A percentile compares a stretch with the other conserved stretches of the same genome.
Evolutionary conservation across 2,113 vertebrate species (phyloP).

Genomic region (Trematomus loennbergii): DNA sequence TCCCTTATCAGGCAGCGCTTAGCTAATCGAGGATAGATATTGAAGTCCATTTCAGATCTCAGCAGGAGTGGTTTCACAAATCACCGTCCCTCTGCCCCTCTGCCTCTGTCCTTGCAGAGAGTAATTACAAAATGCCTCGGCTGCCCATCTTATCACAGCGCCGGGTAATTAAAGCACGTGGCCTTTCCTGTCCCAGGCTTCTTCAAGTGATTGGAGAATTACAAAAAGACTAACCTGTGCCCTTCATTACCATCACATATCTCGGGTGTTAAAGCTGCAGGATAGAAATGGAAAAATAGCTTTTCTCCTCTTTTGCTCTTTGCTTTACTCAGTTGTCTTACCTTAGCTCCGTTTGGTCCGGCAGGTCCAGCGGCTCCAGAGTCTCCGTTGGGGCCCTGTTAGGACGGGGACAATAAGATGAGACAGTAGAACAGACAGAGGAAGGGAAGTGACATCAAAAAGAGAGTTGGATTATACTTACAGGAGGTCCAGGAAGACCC

Average conservation of each 20-base stretch:
- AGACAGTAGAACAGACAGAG: not conserved
- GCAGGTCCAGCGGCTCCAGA: conserved; percentile 89
- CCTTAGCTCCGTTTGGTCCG: conserved; percentile 92
- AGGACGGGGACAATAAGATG: conserved; percentile 21
- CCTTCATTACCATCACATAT: conserved; percentile 66
- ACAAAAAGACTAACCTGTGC: conserved; percentile 57
- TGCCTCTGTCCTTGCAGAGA: conserved; percentile 47
- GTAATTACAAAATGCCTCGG: conserved; percentile 69
- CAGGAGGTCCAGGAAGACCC: conserved; percentile 95
- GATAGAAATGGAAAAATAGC: conserved; percentile 25
- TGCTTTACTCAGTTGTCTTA: conserved; percentile 66
- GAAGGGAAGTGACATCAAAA: not conserved
- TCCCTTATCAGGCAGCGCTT: conserved; percentile 54
- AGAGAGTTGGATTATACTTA: conserved; percentile 80
- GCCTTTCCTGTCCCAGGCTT: conserved; percentile 53
- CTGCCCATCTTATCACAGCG: conserved; percentile 66
- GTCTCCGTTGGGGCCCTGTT: conserved; percentile 93
- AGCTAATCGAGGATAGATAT: conserved; percentile 61
- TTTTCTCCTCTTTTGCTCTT: conserved; percentile 19
- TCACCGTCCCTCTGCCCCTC: conserved; percentile 32
- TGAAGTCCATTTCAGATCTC: conserved; percentile 57
- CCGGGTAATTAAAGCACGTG: conserved; percentile 63
- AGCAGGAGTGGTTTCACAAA: conserved; percentile 49
- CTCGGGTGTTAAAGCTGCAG: conserved; percentile 17
- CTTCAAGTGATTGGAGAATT: conserved; percentile 64